phyloP scores from a whole-genome alignment of 2,113 vertebrate species.

The Rhea pennata region DNA sequence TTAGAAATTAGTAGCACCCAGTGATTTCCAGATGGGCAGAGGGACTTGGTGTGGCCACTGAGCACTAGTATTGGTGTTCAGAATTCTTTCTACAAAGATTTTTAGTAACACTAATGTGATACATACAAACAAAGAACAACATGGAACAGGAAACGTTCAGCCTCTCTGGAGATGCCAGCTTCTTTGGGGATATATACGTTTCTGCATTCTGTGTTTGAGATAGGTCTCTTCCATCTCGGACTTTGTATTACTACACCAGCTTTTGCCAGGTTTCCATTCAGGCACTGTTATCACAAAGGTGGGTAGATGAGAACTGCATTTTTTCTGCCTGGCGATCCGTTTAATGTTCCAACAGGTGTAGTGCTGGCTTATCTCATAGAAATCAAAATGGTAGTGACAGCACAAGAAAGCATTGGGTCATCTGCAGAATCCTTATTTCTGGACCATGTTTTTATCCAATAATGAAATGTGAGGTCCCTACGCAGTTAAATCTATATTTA shows the following conservation, averaged over 20 bases:
- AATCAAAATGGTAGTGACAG: background rate
- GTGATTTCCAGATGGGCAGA: background rate
- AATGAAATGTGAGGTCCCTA: background rate
- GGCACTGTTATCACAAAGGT: background rate
- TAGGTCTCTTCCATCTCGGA: background rate
- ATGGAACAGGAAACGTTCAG: background rate
- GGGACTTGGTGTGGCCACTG: background rate
- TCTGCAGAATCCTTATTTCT: background rate
- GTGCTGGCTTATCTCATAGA: background rate
- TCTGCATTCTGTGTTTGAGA: background rate
- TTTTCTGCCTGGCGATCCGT: background rate
- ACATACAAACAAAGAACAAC: background rate
- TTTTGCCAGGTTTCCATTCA: background rate
- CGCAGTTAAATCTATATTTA: background rate
- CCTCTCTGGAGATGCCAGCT: background rate
- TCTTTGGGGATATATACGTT: rapidly evolving
- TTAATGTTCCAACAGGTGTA: background rate
- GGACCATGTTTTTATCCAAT: rapidly evolving
- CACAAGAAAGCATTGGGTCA: rapidly evolving
- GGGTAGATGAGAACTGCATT: background rate
- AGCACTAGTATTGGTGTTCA: background rate
- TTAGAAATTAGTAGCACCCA: background rate
- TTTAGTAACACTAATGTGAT: background rate
- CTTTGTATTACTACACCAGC: background rate
- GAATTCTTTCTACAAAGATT: background rate